phyloP scores from a whole-genome alignment of 2,797 vertebrate species.

The Sphaeramia orbicularis region DNA sequence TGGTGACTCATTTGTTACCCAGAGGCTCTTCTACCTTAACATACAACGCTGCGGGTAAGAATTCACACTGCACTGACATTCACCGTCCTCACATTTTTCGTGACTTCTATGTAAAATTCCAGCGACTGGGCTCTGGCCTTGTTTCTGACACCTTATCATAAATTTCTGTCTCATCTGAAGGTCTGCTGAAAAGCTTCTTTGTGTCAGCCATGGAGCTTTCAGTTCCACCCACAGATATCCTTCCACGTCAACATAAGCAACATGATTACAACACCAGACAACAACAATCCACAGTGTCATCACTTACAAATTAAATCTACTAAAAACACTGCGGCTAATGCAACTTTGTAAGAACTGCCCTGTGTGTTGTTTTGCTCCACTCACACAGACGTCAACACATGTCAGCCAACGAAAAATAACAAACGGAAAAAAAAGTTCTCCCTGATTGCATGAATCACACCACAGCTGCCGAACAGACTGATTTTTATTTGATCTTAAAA shows the following conservation, averaged over 20 bases:
- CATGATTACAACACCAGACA: constrained; percentile 35
- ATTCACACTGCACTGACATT: constrained; percentile 7
- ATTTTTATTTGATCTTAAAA: constrained; percentile 6
- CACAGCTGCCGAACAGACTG: constrained; percentile 34
- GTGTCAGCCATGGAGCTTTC: constrained; percentile 26
- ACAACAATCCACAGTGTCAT: constrained; percentile 40
- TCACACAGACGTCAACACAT: constrained; percentile 21
- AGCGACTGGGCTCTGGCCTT: constrained; percentile 12
- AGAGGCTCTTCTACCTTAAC: constrained; percentile 4
- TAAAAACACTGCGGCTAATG: constrained; percentile 21
- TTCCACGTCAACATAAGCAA: constrained; percentile 55
- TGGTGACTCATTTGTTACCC: constrained; percentile 33
- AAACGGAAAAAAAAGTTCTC: constrained; percentile 14
- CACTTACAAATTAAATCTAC: constrained; percentile 43
- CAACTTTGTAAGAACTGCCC: constrained; percentile 21
- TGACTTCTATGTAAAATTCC: constrained; percentile 51
- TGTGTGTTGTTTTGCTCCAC: constrained; percentile 11
- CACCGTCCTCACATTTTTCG: constrained; percentile 7
- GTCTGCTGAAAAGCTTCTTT: constrained; percentile 60
- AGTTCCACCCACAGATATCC: constrained; percentile 33
- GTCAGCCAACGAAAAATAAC: constrained; percentile 28
- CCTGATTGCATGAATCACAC: constrained; percentile 29
- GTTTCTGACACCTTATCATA: constrained; percentile 46
- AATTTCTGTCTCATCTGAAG: constrained; percentile 24
- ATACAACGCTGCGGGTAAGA: background rate